Base-by-base conservation (phyloP, 2,888 invertebrate species). In the Microctonus brassicae region DNA sequence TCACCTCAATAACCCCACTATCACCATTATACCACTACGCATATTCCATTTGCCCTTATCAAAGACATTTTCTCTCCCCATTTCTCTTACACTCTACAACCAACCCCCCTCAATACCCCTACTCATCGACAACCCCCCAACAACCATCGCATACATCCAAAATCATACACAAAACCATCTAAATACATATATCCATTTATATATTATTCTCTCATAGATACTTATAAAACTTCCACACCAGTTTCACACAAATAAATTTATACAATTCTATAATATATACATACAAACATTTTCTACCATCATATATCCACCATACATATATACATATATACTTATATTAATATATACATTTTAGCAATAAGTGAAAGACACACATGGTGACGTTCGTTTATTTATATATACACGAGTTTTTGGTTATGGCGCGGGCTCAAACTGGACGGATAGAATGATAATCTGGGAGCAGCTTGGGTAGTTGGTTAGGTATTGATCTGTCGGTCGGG, bases 401-500 rank as follows among this genome's bases (percentile, higher is more conserved):
- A n/a, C n/a, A n/a, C n/a, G n/a, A n/a, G n/a, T 33, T 29, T 33
- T 20, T 13, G 20, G 20, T 60, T 60, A 75, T 75, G 77, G 72
- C n/a, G 75, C n/a, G 75, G 75, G 78, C 78, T 80, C 79, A 80
- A 83, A 83, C 81, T 84, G 81, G 80, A 83, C 76, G 81, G 82
- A 83, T 84, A 80, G 82, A 84, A 84, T 84, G 83, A 84, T 84
- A 84, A 84, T 84, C 83, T 84, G 81, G 78, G 79, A 83, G 82
- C 83, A 83, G 84, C 82, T 82, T 82, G 83, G 47, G 83, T 83
- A 82, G 83, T 83, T 83, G 82, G 84, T 83, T 79, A 72, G 79
- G 84, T 84, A 84, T 84, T 84, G 84, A 84, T 84, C 84, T 84
- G 84, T 81, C 83, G 83, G 83, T 81, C 77, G 81, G 74, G 82